Base-by-base conservation (phyloP, 2,888 invertebrate genomes). In the Drosophila leonis region DNA sequence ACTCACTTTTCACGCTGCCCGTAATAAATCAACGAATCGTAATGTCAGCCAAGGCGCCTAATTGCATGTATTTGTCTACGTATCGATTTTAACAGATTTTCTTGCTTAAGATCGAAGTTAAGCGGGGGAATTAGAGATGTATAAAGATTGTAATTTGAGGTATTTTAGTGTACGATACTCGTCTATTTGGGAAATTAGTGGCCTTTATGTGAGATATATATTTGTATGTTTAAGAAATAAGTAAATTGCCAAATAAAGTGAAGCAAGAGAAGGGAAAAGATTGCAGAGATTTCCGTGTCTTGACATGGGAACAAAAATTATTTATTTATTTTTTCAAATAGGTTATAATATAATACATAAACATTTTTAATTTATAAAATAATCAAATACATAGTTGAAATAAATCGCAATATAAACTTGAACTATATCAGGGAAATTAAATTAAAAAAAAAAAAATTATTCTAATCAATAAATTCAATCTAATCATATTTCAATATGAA, bases 1-100 rank as follows among this genome's bases (percentile, higher is more conserved):
- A 48, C 35, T 24, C 15, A 27, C 29, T 64, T 46, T 49, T 57
- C 56, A 10, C 39, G 35, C 15, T 49, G 20, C 44, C 7, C 29
- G 65, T 56, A 67, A 83, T 80, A 85, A 75, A 82, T 77, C 80
- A 77, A 56, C 55, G 20, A 65, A 20, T 57, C 37, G 60, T 15
- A 49, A n/a, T 57, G 52, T 65, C 59, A 78, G 70, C 48, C 44
- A 31, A 27, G 72, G 70, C 73, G 72, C 78, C 83, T 76, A 72
- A 75, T 65, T 65, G 52, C 64, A 75, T 71, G 64, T 75, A 75
- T 75, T 72, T 68, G 62, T 56, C 27, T 54, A 56, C 24, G 29
- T 65, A 72, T 76, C 68, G 78, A 72, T 67, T 72, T 41, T 24
- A 12, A 29, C 27, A 29, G 31, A 68, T 62, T 65, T 73, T 48